phyloP scores from a whole-genome alignment of 2,888 invertebrate species.

The Luffia ferchaultella region DNA sequence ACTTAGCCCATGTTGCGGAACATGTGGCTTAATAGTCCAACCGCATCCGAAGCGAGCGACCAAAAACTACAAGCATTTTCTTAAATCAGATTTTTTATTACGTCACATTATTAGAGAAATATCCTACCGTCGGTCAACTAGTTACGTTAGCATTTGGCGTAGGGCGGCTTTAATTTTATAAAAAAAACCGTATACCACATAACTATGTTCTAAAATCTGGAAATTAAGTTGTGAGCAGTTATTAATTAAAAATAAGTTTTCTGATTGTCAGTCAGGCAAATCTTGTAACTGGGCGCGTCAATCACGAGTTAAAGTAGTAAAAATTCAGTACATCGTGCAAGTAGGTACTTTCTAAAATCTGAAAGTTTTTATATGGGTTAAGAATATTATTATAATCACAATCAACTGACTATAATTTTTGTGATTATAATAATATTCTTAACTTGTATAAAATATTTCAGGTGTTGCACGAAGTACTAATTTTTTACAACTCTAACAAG shows the following conservation, averaged over 20 bases:
- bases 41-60: too few relatives aligned
- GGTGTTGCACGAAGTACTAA: not conserved
- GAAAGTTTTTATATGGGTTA: not conserved
- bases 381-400: conserved; percentile 3
- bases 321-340: conserved; percentile 1
- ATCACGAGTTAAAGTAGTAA: conserved; percentile 1
- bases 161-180: not conserved
- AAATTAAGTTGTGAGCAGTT: not conserved
- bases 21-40: too few relatives aligned
- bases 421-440: conserved; percentile 3
- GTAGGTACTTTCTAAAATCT: conserved; percentile 1
- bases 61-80: not conserved
- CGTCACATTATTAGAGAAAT: not conserved
- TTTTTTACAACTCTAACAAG: conserved; percentile 1
- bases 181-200: not conserved
- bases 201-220: conserved; percentile 1
- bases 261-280: conserved; percentile 3
- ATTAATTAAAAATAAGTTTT: conserved; percentile 5
- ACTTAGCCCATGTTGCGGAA: too few relatives aligned
- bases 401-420: too few relatives aligned
- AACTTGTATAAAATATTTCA: not conserved
- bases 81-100: not conserved
- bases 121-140: not conserved
- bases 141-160: conserved; percentile 1
- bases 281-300: too few relatives aligned